A percentile compares a stretch with the other conserved stretches of the same genome.
Evolutionary conservation across 2,113 vertebrate genomes (phyloP).

Genomic region (Nematolebias whitei): DNA sequence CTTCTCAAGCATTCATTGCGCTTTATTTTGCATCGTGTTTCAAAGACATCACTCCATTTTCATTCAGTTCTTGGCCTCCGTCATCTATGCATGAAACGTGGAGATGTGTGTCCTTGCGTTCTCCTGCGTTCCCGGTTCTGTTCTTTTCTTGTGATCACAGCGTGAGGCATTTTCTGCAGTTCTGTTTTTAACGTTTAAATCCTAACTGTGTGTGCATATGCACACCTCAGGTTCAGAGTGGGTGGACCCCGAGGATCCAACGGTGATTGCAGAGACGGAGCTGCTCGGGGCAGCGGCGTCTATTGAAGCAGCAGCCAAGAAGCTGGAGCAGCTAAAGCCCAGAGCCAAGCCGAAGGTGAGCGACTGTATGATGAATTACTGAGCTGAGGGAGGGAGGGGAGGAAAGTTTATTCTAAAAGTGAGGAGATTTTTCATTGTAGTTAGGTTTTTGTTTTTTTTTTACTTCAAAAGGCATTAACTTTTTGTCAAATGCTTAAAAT

Average conservation of each 20-base stretch:
- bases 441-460: too few species aligned
- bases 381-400: neutral
- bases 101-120: conserved; percentile 20
- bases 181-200: neutral
- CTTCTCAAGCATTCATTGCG: conserved; percentile 31
- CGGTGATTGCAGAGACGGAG: conserved; percentile 95
- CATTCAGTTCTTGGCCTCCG: conserved; percentile 42
- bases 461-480: neutral
- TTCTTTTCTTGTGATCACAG: conserved; percentile 31
- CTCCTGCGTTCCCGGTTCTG: conserved; percentile 39
- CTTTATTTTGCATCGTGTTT: conserved; percentile 42
- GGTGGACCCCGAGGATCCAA: conserved; percentile 98
- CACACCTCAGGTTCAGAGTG: conserved; percentile 88
- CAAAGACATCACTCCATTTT: conserved; percentile 41
- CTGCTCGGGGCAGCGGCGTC: conserved; percentile 95
- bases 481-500: neutral
- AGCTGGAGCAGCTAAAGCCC: conserved; percentile 96
- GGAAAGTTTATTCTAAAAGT: neutral
- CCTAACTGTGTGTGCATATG: neutral
- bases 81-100: conserved; percentile 65
- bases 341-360: conserved; percentile 95
- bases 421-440: too few species aligned
- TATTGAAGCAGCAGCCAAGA: conserved; percentile 98
- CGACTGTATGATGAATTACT: conserved; percentile 6
- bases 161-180: conserved; percentile 53